Evolutionary conservation across 2,888 invertebrate genomes (phyloP).

Genomic region (Drosophila meridionalis): DNA sequence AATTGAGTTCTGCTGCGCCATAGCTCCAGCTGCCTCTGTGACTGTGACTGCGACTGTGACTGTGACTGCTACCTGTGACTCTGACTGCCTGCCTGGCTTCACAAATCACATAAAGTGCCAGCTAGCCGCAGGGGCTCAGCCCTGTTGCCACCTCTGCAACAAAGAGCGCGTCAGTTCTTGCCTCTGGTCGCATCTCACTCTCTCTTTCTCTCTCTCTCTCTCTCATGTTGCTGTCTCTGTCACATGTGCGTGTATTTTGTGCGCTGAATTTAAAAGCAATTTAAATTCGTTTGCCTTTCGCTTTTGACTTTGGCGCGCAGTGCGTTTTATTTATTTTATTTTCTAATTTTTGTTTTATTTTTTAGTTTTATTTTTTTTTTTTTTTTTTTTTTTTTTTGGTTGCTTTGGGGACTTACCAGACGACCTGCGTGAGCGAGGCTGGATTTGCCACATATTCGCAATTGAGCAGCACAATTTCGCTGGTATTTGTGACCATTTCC

Average conservation of each 20-base stretch:
- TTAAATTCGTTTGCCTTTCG: constrained; percentile 68
- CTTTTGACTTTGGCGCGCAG: constrained; percentile 60
- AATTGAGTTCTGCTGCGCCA: constrained; percentile 69
- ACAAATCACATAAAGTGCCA: constrained; percentile 49
- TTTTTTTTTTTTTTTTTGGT: constrained; percentile 17
- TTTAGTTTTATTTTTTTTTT: constrained; percentile 6
- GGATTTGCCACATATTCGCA: constrained; percentile 96
- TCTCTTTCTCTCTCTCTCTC: not conserved
- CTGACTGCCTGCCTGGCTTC: constrained; percentile 23
- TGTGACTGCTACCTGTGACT: constrained; percentile 14
- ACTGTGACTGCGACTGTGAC: not conserved
- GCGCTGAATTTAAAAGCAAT: constrained; percentile 63
- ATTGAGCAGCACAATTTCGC: constrained; percentile 89
- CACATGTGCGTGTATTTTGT: constrained; percentile 53
- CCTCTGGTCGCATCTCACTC: constrained; percentile 23
- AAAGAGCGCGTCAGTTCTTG: constrained; percentile 59
- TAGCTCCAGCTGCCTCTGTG: constrained; percentile 6
- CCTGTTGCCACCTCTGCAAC: constrained; percentile 25
- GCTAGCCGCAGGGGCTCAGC: constrained; percentile 28
- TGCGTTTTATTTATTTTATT: constrained; percentile 10
- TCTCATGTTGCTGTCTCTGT: constrained; percentile 23
- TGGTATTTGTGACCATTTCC: constrained; percentile 92
- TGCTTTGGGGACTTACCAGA: constrained; percentile 88
- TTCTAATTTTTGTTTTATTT: constrained; percentile 3
- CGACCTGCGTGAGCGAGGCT: constrained; percentile 89